Conservation (phyloP, 2,113 vertebrate genomes). For the Psephotus haematonotus region DNA sequence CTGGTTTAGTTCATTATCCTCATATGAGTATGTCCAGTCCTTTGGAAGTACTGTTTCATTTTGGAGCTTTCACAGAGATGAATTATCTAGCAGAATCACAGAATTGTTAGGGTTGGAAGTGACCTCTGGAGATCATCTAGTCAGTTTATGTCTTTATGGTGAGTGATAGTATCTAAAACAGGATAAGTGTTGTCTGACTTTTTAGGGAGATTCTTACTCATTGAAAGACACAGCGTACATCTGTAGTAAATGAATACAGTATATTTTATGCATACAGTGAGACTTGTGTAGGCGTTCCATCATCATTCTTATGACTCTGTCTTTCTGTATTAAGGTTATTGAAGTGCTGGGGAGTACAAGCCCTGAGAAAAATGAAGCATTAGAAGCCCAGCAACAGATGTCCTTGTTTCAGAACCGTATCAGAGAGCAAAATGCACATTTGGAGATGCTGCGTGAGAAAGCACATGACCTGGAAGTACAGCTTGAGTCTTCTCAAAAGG, state of each 20-base stretch:
- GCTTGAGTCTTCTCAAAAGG: constrained; percentile 61
- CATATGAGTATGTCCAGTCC: background rate
- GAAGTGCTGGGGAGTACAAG: constrained; percentile 73
- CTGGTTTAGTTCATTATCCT: background rate
- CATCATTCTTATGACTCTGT: background rate
- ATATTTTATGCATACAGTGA: background rate
- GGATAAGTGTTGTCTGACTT: background rate
- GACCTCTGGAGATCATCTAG: background rate
- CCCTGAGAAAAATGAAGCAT: constrained; percentile 31
- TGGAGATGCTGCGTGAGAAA: constrained; percentile 42
- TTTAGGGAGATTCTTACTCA: background rate
- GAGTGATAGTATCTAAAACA: background rate
- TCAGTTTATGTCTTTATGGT: background rate
- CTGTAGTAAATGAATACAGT: background rate
- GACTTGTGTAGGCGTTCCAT: background rate
- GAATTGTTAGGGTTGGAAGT: background rate
- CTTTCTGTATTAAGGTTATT: constrained; percentile 70
- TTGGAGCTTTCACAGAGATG: background rate
- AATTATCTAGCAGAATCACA: background rate
- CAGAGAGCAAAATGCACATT: constrained; percentile 25
- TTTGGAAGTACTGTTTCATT: background rate
- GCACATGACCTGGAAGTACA: constrained; percentile 9
- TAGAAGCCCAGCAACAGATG: constrained; percentile 37
- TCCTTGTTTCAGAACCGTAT: constrained; percentile 26
- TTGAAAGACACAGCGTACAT: background rate